Conservation (phyloP, 2,797 vertebrate genomes). For the Galago senegalensis region DNA sequence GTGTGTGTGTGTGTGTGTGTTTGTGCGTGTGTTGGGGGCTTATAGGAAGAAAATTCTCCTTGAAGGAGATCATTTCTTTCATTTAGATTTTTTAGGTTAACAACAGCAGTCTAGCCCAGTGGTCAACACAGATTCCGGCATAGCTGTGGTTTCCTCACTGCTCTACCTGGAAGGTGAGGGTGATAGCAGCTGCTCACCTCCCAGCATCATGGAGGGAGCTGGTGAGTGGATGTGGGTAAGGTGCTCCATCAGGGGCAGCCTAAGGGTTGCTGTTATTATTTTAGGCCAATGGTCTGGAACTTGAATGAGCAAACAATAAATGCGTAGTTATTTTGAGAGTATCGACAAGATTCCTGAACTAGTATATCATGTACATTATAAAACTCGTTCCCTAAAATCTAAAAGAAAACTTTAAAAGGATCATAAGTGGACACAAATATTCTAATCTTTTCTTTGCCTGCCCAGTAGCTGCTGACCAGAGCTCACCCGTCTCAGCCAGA, state of each 20-base stretch:
- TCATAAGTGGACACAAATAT: background rate
- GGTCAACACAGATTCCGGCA: background rate
- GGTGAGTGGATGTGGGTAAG: rapidly evolving
- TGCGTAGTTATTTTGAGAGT: background rate
- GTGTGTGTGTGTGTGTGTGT: background rate
- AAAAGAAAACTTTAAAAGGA: background rate
- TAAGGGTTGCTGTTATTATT: background rate
- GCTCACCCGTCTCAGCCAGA: background rate
- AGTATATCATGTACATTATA: background rate
- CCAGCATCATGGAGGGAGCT: no score
- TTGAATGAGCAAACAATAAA: background rate
- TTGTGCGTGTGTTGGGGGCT: background rate
- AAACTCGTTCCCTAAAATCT: background rate
- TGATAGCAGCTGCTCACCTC: background rate
- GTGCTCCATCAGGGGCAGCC: background rate
- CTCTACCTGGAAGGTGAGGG: background rate
- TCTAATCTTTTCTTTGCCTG: background rate
- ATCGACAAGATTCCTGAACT: background rate
- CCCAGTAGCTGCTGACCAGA: background rate
- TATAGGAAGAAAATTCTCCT: background rate
- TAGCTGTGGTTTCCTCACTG: background rate
- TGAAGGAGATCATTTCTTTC: background rate
- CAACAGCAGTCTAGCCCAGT: background rate
- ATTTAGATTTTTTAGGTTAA: background rate
- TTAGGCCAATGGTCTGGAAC: background rate